Evolutionary conservation across 2,888 invertebrate species (phyloP).

Genomic region (Glaucopsyche alexis): DNA sequence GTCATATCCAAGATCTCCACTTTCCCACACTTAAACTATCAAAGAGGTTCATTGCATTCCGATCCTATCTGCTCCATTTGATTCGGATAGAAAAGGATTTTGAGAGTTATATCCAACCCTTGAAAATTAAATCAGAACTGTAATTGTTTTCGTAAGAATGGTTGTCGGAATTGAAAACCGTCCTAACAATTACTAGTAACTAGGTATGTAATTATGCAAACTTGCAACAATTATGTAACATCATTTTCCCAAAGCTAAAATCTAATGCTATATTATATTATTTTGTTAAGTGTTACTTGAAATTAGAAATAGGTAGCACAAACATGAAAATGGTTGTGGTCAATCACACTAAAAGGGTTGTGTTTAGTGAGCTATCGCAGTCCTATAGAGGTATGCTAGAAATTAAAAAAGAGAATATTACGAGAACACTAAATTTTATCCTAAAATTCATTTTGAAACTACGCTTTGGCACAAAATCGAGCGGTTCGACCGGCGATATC

Average conservation of each 20-base stretch:
- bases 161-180: neutral
- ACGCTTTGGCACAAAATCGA: too few relatives aligned
- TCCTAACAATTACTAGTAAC: too few relatives aligned
- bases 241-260: neutral
- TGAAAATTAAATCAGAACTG: neutral
- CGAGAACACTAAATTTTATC: too few relatives aligned
- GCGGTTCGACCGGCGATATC: too few relatives aligned
- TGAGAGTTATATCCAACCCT: neutral
- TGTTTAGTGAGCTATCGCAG: neutral
- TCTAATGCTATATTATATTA: neutral
- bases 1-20: slow-evolving; percentile 4
- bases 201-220: neutral
- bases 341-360: neutral
- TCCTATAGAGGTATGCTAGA: too few relatives aligned
- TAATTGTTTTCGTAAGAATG: neutral
- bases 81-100: slow-evolving; percentile 2
- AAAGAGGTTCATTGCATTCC: slow-evolving; percentile 5
- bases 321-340: neutral
- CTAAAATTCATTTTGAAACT: too few relatives aligned
- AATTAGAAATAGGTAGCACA: neutral
- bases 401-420: too few relatives aligned
- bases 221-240: neutral
- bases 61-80: slow-evolving; percentile 12
- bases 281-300: too few relatives aligned
- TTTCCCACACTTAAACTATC: slow-evolving; percentile 8